Evolutionary conservation across 1,140 invertebrate genomes (phyloP).

Genomic region (Bradynema listronoti): DNA sequence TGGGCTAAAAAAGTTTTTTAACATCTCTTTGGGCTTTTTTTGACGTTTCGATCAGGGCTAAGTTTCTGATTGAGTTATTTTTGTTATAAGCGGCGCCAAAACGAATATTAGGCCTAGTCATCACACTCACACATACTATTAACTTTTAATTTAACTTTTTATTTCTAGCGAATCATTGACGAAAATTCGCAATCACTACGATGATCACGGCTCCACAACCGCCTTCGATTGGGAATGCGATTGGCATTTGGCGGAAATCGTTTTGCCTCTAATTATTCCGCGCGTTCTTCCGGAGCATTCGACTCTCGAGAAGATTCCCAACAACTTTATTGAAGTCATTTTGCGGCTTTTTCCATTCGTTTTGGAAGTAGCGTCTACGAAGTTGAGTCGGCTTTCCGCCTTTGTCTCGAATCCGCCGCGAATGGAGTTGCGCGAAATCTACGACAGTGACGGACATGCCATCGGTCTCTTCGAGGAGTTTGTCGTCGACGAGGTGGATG

Average conservation of each 20-base stretch:
- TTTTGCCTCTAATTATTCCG: slow-evolving; percentile 23
- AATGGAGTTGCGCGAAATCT: slow-evolving; percentile 10
- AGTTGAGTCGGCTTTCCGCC: background rate
- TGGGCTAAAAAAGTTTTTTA: too few relatives aligned
- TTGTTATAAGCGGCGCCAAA: too few relatives aligned
- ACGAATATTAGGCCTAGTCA: too few relatives aligned
- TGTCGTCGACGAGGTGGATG: background rate
- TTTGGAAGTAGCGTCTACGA: slow-evolving; percentile 7
- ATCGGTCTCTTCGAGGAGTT: slow-evolving; percentile 11
- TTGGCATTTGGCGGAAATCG: slow-evolving; percentile 18
- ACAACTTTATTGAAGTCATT: slow-evolving; percentile 17
- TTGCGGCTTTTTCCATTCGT: slow-evolving; percentile 15
- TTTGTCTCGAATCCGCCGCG: slow-evolving; percentile 2
- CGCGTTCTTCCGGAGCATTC: slow-evolving; percentile 14
- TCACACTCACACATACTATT: too few relatives aligned
- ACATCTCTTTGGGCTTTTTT: too few relatives aligned
- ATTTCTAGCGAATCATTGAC: too few relatives aligned
- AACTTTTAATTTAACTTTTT: too few relatives aligned
- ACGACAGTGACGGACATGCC: slow-evolving; percentile 14
- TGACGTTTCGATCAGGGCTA: too few relatives aligned
- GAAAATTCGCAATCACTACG: slow-evolving; percentile 9
- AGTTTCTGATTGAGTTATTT: too few relatives aligned
- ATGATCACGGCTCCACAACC: slow-evolving; percentile 20
- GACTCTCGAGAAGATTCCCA: slow-evolving; percentile 16
- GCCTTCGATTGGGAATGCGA: slow-evolving; percentile 18